A percentile compares a stretch with the other conserved stretches of the same genome.
phyloP scores from a whole-genome alignment of 2,888 invertebrate species.

The Lycia hirtaria region DNA sequence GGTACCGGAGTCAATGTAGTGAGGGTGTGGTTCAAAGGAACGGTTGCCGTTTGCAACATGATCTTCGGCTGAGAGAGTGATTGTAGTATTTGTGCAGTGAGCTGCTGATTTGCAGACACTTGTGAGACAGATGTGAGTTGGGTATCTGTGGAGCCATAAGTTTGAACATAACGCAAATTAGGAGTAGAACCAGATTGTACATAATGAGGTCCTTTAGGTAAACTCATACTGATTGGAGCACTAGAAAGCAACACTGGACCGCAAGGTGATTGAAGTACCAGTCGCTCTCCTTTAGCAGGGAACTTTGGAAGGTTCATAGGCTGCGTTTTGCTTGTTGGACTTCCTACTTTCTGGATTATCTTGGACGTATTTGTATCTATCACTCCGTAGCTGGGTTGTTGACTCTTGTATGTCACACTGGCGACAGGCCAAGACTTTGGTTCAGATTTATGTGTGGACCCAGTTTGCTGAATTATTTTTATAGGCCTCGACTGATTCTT shows the following conservation, averaged over 20 bases:
- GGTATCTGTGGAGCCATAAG: slow-evolving; percentile 68
- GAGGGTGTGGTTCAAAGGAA: slow-evolving; percentile 52
- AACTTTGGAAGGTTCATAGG: slow-evolving; percentile 65
- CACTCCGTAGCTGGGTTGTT: slow-evolving; percentile 65
- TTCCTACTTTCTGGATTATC: slow-evolving; percentile 79
- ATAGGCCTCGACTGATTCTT: slow-evolving; percentile 81
- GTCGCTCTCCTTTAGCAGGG: slow-evolving; percentile 69
- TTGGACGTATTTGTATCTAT: slow-evolving; percentile 72
- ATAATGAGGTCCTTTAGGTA: slow-evolving; percentile 80
- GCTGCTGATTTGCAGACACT: slow-evolving; percentile 86
- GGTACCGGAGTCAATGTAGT: slow-evolving; percentile 45
- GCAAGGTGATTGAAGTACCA: slow-evolving; percentile 77
- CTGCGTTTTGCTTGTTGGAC: slow-evolving; percentile 71
- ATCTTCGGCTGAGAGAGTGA: slow-evolving; percentile 81
- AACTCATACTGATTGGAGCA: slow-evolving; percentile 68
- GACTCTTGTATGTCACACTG: slow-evolving; percentile 72
- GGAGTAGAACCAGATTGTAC: slow-evolving; percentile 78
- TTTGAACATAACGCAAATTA: slow-evolving; percentile 76
- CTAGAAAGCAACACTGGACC: slow-evolving; percentile 78
- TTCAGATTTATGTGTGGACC: slow-evolving; percentile 71
- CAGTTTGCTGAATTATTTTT: slow-evolving; percentile 84
- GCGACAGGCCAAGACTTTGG: slow-evolving; percentile 74
- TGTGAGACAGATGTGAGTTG: slow-evolving; percentile 75
- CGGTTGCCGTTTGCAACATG: slow-evolving; percentile 65
- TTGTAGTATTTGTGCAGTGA: slow-evolving; percentile 87